Conservation (phyloP, 1,140 invertebrate genomes). For the Tetragnatha versicolor region DNA sequence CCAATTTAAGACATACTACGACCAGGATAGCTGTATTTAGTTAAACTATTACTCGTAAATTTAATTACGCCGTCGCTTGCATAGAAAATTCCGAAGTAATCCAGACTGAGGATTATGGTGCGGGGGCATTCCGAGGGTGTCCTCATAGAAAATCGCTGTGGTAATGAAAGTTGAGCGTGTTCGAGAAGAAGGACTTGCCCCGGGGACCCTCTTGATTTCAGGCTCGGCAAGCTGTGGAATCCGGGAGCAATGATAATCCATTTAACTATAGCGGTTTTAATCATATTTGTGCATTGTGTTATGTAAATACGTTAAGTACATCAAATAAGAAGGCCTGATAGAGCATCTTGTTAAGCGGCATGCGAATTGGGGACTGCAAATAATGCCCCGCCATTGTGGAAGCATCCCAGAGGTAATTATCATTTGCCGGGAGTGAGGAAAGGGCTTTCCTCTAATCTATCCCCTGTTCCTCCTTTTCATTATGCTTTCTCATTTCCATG, state of each 20-base stretch:
- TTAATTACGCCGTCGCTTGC: too few species aligned
- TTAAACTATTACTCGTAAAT: too few species aligned
- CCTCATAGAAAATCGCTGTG: too few species aligned
- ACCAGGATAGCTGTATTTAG: too few species aligned
- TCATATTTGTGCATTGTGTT: constrained; percentile 52
- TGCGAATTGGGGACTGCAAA: constrained; percentile 52
- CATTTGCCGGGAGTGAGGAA: constrained; percentile 50
- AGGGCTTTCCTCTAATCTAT: constrained; percentile 53
- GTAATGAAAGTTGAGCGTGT: background rate
- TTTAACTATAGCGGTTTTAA: constrained; percentile 51
- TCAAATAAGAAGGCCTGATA: constrained; percentile 39
- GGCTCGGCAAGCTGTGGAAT: constrained; percentile 17
- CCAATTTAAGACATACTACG: too few species aligned
- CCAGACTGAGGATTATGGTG: too few species aligned
- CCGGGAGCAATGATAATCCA: constrained; percentile 23
- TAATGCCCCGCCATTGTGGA: constrained; percentile 45
- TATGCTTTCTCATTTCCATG: constrained; percentile 54
- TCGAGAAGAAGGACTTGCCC: background rate
- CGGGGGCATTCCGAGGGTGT: too few species aligned
- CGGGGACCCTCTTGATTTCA: constrained; percentile 10
- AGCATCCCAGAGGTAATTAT: constrained; percentile 51
- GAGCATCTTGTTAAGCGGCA: constrained; percentile 11
- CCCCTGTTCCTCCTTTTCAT: constrained; percentile 54
- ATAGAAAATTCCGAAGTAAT: too few species aligned
- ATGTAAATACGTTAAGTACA: constrained; percentile 48